phyloP scores from a whole-genome alignment of 2,113 vertebrate genomes.

The Gymnocephalus cernua region DNA sequence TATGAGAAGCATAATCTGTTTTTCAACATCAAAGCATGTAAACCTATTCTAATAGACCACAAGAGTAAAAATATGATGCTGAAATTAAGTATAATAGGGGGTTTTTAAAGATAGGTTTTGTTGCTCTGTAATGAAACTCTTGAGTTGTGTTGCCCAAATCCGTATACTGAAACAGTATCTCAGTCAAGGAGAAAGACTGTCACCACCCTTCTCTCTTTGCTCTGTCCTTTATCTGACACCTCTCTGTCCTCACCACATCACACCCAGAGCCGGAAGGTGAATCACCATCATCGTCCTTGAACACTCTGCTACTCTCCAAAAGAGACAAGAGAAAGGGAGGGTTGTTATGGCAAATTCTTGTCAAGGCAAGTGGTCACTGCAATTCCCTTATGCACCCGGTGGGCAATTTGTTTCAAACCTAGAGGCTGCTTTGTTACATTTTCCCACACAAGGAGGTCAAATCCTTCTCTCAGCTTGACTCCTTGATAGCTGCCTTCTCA shows the following conservation, averaged over 20 bases:
- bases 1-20: no score
- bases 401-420: conserved; percentile 26
- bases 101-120: no score
- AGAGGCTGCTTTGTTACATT: conserved; percentile 16
- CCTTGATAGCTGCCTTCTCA: neutral
- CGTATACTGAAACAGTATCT: no score
- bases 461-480: neutral
- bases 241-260: conserved; percentile 37
- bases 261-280: conserved; percentile 45
- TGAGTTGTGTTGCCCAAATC: no score
- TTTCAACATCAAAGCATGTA: no score
- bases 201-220: neutral
- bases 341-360: conserved; percentile 43
- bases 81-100: no score
- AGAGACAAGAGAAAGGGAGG: conserved; percentile 33
- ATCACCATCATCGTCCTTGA: conserved; percentile 45
- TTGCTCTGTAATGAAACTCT: no score
- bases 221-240: conserved; percentile 25
- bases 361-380: conserved; percentile 30
- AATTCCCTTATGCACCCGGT: neutral
- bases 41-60: no score
- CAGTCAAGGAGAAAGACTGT: conserved; percentile 49
- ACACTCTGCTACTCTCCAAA: conserved; percentile 43
- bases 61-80: no score
- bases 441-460: conserved; percentile 8